phyloP scores from a whole-genome alignment of 1,140 invertebrate genomes.

The Solenopsis fugax region DNA sequence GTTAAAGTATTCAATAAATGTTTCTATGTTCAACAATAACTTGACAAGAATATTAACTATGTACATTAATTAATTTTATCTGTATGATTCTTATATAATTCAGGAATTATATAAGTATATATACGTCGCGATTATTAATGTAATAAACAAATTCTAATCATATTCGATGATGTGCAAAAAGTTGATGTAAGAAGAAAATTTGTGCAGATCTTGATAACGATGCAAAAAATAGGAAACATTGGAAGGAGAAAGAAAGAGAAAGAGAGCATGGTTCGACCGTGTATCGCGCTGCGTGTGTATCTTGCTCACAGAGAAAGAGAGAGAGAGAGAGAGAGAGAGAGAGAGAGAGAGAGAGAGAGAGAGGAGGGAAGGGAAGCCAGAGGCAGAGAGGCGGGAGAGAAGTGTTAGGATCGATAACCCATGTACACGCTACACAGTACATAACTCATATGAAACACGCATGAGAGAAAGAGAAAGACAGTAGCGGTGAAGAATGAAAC shows the following conservation, averaged over 20 bases:
- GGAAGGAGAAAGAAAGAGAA: conserved; percentile 12
- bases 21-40: background rate
- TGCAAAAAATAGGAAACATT: conserved; percentile 23
- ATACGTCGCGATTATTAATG: no score
- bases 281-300: conserved; percentile 36
- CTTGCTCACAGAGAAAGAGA: background rate
- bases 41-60: background rate
- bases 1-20: background rate
- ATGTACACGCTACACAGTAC: conserved; percentile 47
- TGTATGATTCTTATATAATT: conserved; percentile 2
- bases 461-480: background rate
- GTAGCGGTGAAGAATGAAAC: background rate
- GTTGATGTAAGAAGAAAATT: background rate
- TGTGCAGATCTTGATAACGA: conserved; percentile 29
- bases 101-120: background rate
- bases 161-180: background rate
- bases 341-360: no score
- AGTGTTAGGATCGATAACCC: conserved; percentile 59
- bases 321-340: conserved; percentile 27
- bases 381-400: conserved; percentile 29
- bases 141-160: background rate
- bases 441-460: conserved; percentile 46
- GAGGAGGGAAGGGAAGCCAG: background rate
- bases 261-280: background rate
- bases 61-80: background rate